Evolutionary conservation across 2,888 invertebrate species (phyloP), one percentile per base, ranked within the genome.

Genomic region (Cerastis rubricosa): DNA sequence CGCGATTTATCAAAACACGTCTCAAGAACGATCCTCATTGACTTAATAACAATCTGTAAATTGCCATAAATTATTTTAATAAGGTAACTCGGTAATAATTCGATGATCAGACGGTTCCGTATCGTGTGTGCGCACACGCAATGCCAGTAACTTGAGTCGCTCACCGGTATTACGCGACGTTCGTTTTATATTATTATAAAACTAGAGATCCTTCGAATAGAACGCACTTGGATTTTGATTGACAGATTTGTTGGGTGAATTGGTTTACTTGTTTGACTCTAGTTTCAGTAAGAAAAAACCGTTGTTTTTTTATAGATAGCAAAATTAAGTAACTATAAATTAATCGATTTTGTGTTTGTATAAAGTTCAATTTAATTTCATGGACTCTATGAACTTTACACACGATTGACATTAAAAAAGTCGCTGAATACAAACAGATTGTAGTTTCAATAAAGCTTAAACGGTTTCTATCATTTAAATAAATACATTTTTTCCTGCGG

Each of bases 151-250:
- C 90, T 88, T 90, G 93, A 93, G 90, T 84, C 87, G 90, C 89
- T 90, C 91, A 93, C 94, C 91, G 92, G 94, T 94, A 93, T 94
- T 94, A 94, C 94, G 94, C 94, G 91, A 92, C 91, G 89, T 87
- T 88, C 89, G 86, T 88, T 92, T 90, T 91, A 93, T 90, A 90
- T 88, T 71, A 89, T 84, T 71, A 84, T 69, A 72, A n/a, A n/a
- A 66, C 74, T 78, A 85, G 76, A 84, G 86, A 76, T 85, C 76
- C 78, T 78, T 78, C 59, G 57, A 47, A 71, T 78, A 79, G 61
- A 71, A 54, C 25, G 57, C 22, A 40, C 45, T 71, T 63, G 22
- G 19, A 61, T 67, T 83, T 70, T 66, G 69, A 83, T 70, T 66
- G 78, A 77, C 70, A 72, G 51, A 54, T 29, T 65, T 57, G 14